phyloP scores from a whole-genome alignment of 2,888 invertebrate genomes.

The Antheraea yamamai region DNA sequence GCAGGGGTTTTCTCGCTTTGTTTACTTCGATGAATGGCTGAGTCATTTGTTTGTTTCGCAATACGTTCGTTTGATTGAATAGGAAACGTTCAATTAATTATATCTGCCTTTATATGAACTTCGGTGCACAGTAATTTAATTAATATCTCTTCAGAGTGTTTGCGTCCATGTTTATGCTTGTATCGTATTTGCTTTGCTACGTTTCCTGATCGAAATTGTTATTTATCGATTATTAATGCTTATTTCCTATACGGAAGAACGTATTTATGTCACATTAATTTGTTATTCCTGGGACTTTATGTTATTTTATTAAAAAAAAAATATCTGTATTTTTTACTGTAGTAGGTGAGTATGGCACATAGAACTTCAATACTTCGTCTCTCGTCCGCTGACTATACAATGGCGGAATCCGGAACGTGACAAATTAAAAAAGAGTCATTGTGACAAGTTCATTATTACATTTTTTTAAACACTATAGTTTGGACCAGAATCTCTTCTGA shows the following conservation, averaged over 20 bases:
- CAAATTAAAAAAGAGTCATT: too few relatives aligned
- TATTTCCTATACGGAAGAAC: slow-evolving; percentile 7
- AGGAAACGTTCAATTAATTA: slow-evolving; percentile 7
- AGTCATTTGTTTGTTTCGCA: slow-evolving; percentile 8
- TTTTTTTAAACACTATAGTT: too few relatives aligned
- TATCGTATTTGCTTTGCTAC: neutral
- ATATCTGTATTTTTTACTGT: neutral
- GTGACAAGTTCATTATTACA: too few relatives aligned
- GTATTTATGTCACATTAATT: neutral
- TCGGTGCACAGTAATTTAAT: neutral
- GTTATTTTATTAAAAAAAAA: neutral
- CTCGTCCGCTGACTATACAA: too few relatives aligned
- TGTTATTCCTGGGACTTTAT: neutral
- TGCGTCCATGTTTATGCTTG: neutral
- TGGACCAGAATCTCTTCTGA: too few relatives aligned
- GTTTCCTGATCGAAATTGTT: neutral
- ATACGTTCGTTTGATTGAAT: neutral
- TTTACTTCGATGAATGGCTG: slow-evolving; percentile 12
- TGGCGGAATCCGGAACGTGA: too few relatives aligned
- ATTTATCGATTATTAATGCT: neutral
- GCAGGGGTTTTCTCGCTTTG: slow-evolving; percentile 8
- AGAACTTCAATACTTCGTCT: too few relatives aligned
- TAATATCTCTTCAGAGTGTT: neutral
- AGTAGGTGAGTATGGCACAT: neutral
- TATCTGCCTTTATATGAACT: slow-evolving; percentile 11